Evolutionary conservation across 2,797 vertebrate species (phyloP).

Genomic region (Percopsis omiscomaycus): DNA sequence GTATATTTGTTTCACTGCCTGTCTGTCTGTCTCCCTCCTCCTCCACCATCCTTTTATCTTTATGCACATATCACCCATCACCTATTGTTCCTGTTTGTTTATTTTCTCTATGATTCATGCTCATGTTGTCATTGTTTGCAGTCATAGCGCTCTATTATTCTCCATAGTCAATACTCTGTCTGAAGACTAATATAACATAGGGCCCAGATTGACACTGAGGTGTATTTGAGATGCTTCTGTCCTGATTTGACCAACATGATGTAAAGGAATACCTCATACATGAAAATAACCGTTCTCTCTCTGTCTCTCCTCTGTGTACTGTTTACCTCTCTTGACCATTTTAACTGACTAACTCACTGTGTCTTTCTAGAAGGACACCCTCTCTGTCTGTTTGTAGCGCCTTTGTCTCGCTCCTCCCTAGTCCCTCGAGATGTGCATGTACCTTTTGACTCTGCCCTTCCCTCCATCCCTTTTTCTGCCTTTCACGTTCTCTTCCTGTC

Average conservation of each 20-base stretch:
- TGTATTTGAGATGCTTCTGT: no score
- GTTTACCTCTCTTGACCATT: slow-evolving; percentile 21
- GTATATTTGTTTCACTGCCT: no score
- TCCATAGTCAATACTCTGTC: background rate
- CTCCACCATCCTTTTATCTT: no score
- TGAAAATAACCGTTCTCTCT: background rate
- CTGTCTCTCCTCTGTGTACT: slow-evolving; percentile 17
- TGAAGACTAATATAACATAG: no score
- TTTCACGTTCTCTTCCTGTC: background rate
- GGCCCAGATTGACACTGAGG: no score
- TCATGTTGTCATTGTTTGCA: background rate
- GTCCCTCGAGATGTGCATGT: background rate
- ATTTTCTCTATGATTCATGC: no score
- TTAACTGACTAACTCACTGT: slow-evolving; percentile 1
- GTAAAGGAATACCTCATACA: no score
- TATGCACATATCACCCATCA: no score
- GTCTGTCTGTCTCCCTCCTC: no score
- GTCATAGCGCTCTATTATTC: slow-evolving; percentile 1
- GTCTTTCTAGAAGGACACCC: no score
- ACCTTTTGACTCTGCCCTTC: background rate
- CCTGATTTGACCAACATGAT: no score
- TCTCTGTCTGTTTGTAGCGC: background rate
- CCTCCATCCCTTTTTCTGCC: slow-evolving; percentile 18
- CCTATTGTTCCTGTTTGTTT: no score
- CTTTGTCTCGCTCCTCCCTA: background rate